Conservation (phyloP, 2,888 invertebrate genomes). For the Drosophila subsilvestris region DNA sequence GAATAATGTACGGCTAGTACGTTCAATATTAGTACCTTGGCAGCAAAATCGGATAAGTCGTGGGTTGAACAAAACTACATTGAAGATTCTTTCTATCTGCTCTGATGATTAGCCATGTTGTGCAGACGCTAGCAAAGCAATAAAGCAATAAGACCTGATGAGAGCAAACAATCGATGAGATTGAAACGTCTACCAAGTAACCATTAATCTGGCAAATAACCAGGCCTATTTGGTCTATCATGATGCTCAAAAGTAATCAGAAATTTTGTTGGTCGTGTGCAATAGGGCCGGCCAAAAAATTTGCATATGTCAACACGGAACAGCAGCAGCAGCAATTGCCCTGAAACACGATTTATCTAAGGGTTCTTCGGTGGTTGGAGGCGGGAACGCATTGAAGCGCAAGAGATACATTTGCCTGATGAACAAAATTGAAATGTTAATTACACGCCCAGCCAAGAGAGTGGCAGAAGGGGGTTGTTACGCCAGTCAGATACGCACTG, state of each 20-base stretch:
- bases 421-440: slow-evolving; percentile 74
- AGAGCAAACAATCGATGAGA: slow-evolving; percentile 55
- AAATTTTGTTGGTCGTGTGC: slow-evolving; percentile 54
- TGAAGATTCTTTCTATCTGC: not conserved
- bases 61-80: not conserved
- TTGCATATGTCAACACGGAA: slow-evolving; percentile 75
- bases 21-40: too few species aligned
- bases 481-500: slow-evolving; percentile 25
- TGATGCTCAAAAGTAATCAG: slow-evolving; percentile 65
- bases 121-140: not conserved
- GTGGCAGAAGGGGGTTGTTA: slow-evolving; percentile 15
- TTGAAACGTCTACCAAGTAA: slow-evolving; percentile 46
- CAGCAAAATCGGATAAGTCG: not conserved
- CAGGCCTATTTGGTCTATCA: slow-evolving; percentile 11
- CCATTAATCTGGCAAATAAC: slow-evolving; percentile 50
- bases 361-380: slow-evolving; percentile 25
- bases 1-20: too few species aligned
- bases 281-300: slow-evolving; percentile 58
- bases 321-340: slow-evolving; percentile 59
- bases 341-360: slow-evolving; percentile 64
- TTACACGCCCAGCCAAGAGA: slow-evolving; percentile 54
- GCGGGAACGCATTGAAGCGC: slow-evolving; percentile 48
- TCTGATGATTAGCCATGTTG: not conserved
- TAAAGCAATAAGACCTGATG: slow-evolving; percentile 48
- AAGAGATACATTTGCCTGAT: slow-evolving; percentile 71